Evolutionary conservation across 2,888 invertebrate genomes (phyloP).

Genomic region (Diogma glabrata): DNA sequence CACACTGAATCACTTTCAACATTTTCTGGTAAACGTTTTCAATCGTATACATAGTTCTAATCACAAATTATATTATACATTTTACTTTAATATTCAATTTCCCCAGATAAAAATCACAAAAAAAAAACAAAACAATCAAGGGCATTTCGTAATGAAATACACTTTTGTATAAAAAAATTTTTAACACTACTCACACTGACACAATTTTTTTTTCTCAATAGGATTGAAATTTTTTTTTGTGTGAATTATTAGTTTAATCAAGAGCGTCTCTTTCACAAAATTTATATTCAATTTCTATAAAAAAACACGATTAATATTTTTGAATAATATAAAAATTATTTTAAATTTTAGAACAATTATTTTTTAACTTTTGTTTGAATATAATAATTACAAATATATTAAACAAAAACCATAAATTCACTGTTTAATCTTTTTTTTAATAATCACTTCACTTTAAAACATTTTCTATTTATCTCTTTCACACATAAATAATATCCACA

Average conservation of each 20-base stretch:
- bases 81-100: too few species aligned
- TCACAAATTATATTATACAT: too few species aligned
- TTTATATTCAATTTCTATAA: background rate
- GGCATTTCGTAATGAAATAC: background rate
- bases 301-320: background rate
- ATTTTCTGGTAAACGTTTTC: too few species aligned
- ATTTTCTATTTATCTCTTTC: too few species aligned
- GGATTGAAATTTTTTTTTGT: too few species aligned
- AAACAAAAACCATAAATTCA: conserved; percentile 4
- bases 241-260: too few species aligned
- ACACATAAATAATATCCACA: conserved; percentile 4
- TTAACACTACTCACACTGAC: conserved; percentile 8
- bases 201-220: conserved; percentile 4
- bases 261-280: conserved; percentile 1
- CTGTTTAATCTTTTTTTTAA: too few species aligned
- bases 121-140: background rate
- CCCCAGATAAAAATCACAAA: too few species aligned
- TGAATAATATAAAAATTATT: background rate
- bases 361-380: too few species aligned
- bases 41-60: too few species aligned
- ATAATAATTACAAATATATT: background rate
- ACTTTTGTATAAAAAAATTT: conserved; percentile 1
- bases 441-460: conserved; percentile 7
- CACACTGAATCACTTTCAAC: too few species aligned
- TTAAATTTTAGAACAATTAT: too few species aligned